Evolutionary conservation across 2,888 invertebrate genomes (phyloP), one percentile per base, ranked within the genome.

Genomic region (Anticlea derivata): DNA sequence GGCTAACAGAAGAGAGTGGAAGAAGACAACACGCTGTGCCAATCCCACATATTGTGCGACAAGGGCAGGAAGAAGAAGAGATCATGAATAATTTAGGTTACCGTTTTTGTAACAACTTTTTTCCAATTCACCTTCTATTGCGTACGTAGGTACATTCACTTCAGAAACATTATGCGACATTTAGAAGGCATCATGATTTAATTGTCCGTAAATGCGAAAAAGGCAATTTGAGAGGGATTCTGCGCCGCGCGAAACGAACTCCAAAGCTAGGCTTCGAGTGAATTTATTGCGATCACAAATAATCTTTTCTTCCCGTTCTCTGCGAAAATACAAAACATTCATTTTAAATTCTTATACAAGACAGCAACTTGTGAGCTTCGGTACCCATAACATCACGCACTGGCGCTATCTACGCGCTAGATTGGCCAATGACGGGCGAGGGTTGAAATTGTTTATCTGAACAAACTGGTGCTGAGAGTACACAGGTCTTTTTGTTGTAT

Each of bases 271-370:
- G 69, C 75, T 73, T 72, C 64, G 68, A 72, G 68, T 27, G 72
- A 75, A 80, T 81, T 80, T 80, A 80, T 79, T 66, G 75, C 75
- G 50, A 70, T 75, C 71, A 65, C 76, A 77, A 80, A 81, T 75
- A 78, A 79, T 77, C 69, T 73, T 61, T 73, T 60, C 58, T 55
- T 58, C 58, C 67, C 60, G 55, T 66, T 64, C 66, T 66, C 54
- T 50, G 53, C 13, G 50, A 48, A 55, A 55, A 51, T 50, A 58
- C 59, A 57, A 66, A 62, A 68, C 66, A 66, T 72, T 72, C 52
- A 64, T 73, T 73, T 63, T 58, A 65, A 68, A 68, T 70, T 66
- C 63, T 61, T 65, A 54, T 55, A 66, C 63, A 55, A 61, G 58
- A 57, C 60, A 60, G 59, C 50, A 61, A 58, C 47, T 58, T 50